Evolutionary conservation across 1,140 invertebrate genomes (phyloP), one percentile per base, ranked within the genome.

Genomic region (Aphidius ervi): DNA sequence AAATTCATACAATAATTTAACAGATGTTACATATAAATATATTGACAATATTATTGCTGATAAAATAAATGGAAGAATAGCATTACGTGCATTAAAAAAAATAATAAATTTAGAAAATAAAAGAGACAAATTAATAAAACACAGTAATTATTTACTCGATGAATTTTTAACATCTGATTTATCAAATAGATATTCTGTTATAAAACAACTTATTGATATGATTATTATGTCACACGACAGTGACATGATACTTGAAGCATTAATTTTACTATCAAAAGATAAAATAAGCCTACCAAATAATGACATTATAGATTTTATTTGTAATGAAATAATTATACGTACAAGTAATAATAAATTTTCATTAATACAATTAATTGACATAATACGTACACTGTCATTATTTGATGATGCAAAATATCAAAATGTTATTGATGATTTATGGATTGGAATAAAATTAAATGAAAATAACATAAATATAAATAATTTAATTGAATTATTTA

Each of bases 361-460:
- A 20, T 66, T 91, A n/a, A 67, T 76, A 16, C 85, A 90, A 65
- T 70, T 89, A 23, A 86, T 86, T 70, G 75, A 84, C 58, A 79
- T 86, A 58, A 76, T 85, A 37, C 70, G 73, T 50, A 69, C 76
- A 56, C 66, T 71, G 43, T 68, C 53, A 56, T 64, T 58, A 63
- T 82, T 74, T 59, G 69, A 70, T 57, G 72, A 81, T 65, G 43
- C 72, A 5, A 79, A 79, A 55, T 84, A 82, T 72, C 68, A 70
- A 53, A 75, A 82, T 41, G 74, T 76, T 9, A 77, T 87, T 53
- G 87, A 90, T 63, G 83, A 84, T 68, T 67, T 90, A n/a, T 91
- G 88, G 88, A 73, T 84, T 63, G 87, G 87, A 40, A 82, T 91
- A 56, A 74, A 82, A 42, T 81, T 82, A 7, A 82, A 79, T 61